These are phyloP conservation scores for Sarcophaga bullata DNA, from an alignment of 1,140 invertebrate species.

Conservation along the genomic window DNA sequence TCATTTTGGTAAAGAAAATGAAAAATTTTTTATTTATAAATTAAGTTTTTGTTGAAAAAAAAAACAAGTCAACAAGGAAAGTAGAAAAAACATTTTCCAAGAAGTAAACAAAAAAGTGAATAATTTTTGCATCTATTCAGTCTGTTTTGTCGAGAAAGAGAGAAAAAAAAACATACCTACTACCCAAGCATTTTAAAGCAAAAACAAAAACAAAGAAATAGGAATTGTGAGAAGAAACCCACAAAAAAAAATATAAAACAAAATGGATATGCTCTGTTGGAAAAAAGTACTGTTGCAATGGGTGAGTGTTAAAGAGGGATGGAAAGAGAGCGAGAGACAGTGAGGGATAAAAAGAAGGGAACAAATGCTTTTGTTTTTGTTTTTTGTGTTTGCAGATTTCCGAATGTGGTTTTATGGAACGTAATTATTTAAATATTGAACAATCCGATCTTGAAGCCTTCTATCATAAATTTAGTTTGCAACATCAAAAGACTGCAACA, in stretches of 20 bases:
- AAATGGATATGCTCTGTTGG: slow-evolving; percentile 54
- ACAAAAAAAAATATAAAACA: slow-evolving; percentile 23
- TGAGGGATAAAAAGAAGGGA: background rate
- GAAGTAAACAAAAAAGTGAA: background rate
- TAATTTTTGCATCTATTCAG: background rate
- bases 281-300: slow-evolving; percentile 57
- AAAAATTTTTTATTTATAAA: slow-evolving; percentile 8
- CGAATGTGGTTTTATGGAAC: slow-evolving; percentile 48
- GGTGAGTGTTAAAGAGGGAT: slow-evolving; percentile 49
- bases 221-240: background rate
- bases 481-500: slow-evolving; percentile 42
- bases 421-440: slow-evolving; percentile 50
- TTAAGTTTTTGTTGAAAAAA: background rate
- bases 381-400: slow-evolving; percentile 47
- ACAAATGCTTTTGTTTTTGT: background rate
- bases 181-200: too few relatives aligned
- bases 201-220: background rate
- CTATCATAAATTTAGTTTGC: slow-evolving; percentile 47
- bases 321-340: background rate
- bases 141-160: too few relatives aligned
- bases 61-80: background rate
- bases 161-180: too few relatives aligned
- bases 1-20: background rate
- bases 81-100: background rate
- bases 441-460: slow-evolving; percentile 56